These are phyloP conservation scores for Helleia helle DNA, from an alignment of 2,888 invertebrate genomes.

Conservation along the genomic window DNA sequence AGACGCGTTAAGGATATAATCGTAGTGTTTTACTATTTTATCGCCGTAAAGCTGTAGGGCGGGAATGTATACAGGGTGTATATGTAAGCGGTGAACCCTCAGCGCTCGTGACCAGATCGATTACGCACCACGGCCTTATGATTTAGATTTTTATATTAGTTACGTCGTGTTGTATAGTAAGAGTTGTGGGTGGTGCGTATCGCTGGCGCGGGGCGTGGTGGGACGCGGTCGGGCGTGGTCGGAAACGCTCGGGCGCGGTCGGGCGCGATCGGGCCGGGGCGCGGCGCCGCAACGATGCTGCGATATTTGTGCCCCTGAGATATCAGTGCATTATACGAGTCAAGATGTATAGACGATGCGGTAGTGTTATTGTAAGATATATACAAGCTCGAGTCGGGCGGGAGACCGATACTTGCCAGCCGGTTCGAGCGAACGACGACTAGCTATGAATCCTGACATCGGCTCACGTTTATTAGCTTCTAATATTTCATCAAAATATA, in stretches of 20 bases:
- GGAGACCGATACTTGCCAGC: constrained; percentile 50
- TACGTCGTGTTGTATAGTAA: constrained; percentile 8
- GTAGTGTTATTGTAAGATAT: constrained; percentile 66
- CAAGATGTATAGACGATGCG: constrained; percentile 59
- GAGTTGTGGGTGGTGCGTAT: constrained; percentile 6
- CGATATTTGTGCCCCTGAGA: constrained; percentile 70
- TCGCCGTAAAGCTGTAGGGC: constrained; percentile 42
- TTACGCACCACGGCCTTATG: constrained; percentile 8
- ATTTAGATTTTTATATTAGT: constrained; percentile 11
- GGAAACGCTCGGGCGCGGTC: not conserved
- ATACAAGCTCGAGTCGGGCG: constrained; percentile 62
- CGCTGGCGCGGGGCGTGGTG: constrained; percentile 22
- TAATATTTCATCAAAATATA: constrained; percentile 74
- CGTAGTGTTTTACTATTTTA: constrained; percentile 51
- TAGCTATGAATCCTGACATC: constrained; percentile 74
- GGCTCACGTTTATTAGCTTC: constrained; percentile 75
- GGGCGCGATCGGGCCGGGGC: constrained; percentile 4
- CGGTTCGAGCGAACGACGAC: constrained; percentile 71
- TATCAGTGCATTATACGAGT: constrained; percentile 69
- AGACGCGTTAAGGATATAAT: constrained; percentile 59
- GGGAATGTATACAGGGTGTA: constrained; percentile 25
- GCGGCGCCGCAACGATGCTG: constrained; percentile 53
- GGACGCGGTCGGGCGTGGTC: constrained; percentile 15
- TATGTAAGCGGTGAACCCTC: not conserved
- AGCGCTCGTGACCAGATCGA: not conserved